phyloP scores from a whole-genome alignment of 1,140 invertebrate genomes.

The Achatina immaculata region DNA sequence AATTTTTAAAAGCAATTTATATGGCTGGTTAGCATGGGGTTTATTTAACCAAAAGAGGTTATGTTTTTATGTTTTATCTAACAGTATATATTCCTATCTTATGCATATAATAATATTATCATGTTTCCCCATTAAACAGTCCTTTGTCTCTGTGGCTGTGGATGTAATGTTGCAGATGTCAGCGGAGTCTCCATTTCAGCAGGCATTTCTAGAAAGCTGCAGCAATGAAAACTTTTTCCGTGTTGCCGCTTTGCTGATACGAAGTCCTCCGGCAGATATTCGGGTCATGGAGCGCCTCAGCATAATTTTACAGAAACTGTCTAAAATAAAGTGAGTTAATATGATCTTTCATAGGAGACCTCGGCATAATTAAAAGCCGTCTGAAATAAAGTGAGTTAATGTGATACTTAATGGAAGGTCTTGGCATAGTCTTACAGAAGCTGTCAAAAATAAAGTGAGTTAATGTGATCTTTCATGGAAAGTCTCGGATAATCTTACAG shows the following conservation, averaged over 20 bases:
- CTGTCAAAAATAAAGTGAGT: conserved; percentile 69
- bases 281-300: conserved; percentile 68
- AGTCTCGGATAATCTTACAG: no score
- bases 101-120: neutral
- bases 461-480: neutral
- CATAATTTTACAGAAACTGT: conserved; percentile 70
- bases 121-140: no score
- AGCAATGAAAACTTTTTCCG: conserved; percentile 69
- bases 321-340: conserved; percentile 65
- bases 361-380: no score
- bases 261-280: conserved; percentile 61
- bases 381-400: no score
- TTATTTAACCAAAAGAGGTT: no score
- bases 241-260: conserved; percentile 65
- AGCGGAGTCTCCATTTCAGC: conserved; percentile 64
- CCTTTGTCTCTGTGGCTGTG: conserved; percentile 61
- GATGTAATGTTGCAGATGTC: conserved; percentile 69
- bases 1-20: no score
- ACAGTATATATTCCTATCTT: no score
- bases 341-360: neutral
- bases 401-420: conserved; percentile 68
- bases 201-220: conserved; percentile 66
- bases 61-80: no score
- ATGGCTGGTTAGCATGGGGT: no score
- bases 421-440: conserved; percentile 70